phyloP scores from a whole-genome alignment of 2,797 vertebrate species.

The Channallabes apus region DNA sequence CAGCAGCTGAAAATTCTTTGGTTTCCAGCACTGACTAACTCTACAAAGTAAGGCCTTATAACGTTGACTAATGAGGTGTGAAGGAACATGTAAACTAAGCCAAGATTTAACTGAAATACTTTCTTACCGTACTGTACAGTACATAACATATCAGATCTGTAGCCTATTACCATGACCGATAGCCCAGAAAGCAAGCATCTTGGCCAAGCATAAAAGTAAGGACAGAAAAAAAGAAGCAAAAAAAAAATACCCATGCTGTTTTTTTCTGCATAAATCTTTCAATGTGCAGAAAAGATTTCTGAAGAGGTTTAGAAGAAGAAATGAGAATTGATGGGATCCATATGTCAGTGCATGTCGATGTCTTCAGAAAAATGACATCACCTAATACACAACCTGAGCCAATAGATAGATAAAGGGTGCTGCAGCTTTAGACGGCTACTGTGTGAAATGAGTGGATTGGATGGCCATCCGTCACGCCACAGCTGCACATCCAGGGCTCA shows the following conservation, averaged over 20 bases:
- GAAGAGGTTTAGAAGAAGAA: slow-evolving; percentile 44
- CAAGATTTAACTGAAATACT: slow-evolving; percentile 55
- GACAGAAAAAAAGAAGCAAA: slow-evolving; percentile 3
- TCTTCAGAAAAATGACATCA: slow-evolving; percentile 57
- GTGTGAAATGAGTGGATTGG: slow-evolving; percentile 51
- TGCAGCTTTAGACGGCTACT: slow-evolving; percentile 45
- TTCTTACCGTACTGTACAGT: slow-evolving; percentile 48
- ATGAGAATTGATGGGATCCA: slow-evolving; percentile 57
- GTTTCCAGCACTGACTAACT: slow-evolving; percentile 7
- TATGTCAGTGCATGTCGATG: slow-evolving; percentile 54
- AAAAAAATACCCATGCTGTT: slow-evolving; percentile 45
- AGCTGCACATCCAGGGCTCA: slow-evolving; percentile 37
- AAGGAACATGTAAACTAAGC: slow-evolving; percentile 64
- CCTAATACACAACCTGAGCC: slow-evolving; percentile 46
- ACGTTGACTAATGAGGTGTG: slow-evolving; percentile 59
- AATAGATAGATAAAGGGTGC: slow-evolving; percentile 52
- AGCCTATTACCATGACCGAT: slow-evolving; percentile 52
- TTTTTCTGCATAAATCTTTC: slow-evolving; percentile 58
- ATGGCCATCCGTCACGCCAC: slow-evolving; percentile 49
- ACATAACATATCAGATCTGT: slow-evolving; percentile 40
- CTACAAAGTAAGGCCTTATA: slow-evolving; percentile 24
- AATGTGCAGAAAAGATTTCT: slow-evolving; percentile 39
- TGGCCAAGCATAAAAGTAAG: slow-evolving; percentile 47
- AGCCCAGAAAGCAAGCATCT: slow-evolving; percentile 54
- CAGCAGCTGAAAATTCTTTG: slow-evolving; percentile 30